A percentile compares a stretch with the other conserved stretches of the same genome.
phyloP scores from a whole-genome alignment of 2,113 vertebrate species.

The Vimba vimba region DNA sequence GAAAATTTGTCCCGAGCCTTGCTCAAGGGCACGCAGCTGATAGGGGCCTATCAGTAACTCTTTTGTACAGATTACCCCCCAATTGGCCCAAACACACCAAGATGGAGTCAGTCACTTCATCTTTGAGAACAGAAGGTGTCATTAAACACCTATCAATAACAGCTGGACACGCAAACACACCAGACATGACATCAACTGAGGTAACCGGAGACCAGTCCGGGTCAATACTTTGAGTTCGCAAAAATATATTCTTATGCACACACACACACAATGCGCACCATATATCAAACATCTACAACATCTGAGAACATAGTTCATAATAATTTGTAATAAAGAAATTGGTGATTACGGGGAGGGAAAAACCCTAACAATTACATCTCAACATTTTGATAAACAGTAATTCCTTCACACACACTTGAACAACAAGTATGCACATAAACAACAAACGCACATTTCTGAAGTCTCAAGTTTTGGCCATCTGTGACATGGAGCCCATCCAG shows the following conservation, averaged over 20 bases:
- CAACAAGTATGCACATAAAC: background rate
- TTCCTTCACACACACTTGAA: background rate
- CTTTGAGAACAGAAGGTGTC: constrained; percentile 8
- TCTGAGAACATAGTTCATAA: constrained; percentile 8
- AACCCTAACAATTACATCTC: constrained; percentile 1
- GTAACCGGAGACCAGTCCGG: background rate
- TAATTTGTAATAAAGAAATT: background rate
- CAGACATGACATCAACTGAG: constrained; percentile 23
- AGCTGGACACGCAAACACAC: background rate
- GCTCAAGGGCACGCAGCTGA: constrained; percentile 16
- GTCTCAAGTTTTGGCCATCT: background rate
- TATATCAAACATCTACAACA: constrained; percentile 3
- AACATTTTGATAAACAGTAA: background rate
- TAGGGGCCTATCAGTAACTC: constrained; percentile 6
- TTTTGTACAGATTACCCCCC: constrained; percentile 17
- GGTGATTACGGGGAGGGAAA: background rate
- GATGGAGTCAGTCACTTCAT: background rate
- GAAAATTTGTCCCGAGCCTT: constrained; percentile 3
- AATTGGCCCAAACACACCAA: background rate
- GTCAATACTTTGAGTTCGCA: background rate
- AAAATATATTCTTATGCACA: background rate
- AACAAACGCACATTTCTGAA: background rate
- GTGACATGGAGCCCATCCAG: constrained; percentile 11
- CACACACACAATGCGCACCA: background rate
- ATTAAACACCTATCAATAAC: constrained; percentile 43